A percentile compares a stretch with the other conserved stretches of the same genome.
These are phyloP conservation scores for Hyposmocoma kahamanoa DNA, from an alignment of 1,140 invertebrate species.

Conservation along the genomic window DNA sequence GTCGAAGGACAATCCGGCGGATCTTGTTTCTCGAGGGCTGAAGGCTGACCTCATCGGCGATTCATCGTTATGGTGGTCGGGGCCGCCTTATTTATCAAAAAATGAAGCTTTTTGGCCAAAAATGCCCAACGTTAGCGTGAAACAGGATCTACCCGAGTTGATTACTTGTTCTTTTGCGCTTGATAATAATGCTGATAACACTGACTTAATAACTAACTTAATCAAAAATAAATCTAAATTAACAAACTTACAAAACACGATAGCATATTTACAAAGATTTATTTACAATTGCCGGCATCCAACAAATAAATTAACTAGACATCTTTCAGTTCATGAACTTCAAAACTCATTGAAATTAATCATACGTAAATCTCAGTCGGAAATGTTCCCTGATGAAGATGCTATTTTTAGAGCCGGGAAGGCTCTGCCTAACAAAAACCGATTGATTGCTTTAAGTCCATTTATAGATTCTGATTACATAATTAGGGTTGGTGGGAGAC, in stretches of 20 bases:
- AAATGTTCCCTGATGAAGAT: slow-evolving; percentile 19
- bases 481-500: slow-evolving; percentile 17
- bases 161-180: slow-evolving; percentile 5
- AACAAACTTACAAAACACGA: not conserved
- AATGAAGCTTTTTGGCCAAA: not conserved
- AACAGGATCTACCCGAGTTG: slow-evolving; percentile 11
- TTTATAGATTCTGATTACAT: slow-evolving; percentile 10
- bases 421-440: slow-evolving; percentile 16
- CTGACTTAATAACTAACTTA: not conserved
- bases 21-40: slow-evolving; percentile 46
- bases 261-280: slow-evolving; percentile 2
- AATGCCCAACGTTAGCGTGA: slow-evolving; percentile 1
- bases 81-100: slow-evolving; percentile 12
- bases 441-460: slow-evolving; percentile 11
- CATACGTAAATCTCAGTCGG: slow-evolving; percentile 8
- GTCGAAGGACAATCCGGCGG: slow-evolving; percentile 41
- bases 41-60: slow-evolving; percentile 17
- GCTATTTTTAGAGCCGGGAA: slow-evolving; percentile 10
- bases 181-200: not conserved
- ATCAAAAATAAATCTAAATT: slow-evolving; percentile 3
- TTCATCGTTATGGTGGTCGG: slow-evolving; percentile 40
- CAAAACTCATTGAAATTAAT: slow-evolving; percentile 11
- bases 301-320: not conserved
- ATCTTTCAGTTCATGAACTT: slow-evolving; percentile 9
- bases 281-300: slow-evolving; percentile 3